Base-by-base conservation (phyloP, 2,888 invertebrate species). In the Tetragonisca angustula region DNA sequence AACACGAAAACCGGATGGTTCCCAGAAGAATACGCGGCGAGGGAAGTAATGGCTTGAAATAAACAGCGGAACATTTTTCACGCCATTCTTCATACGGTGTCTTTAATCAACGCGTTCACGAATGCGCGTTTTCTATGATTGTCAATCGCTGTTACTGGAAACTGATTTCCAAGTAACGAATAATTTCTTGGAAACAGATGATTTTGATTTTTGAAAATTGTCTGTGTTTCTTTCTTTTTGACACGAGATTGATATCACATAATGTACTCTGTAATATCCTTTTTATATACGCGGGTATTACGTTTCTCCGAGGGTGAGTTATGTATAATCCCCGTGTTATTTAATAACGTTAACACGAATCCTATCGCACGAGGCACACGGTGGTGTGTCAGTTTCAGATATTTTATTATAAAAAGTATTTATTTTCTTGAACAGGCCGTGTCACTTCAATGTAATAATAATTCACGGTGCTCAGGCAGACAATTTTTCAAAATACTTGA, bases 1-100 rank as follows among this genome's bases (percentile, higher is more conserved):
- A 69, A 72, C 75, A 80, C 76, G 74, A 73, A 73, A 62, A 72
- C 65, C 36, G 50, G 74, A 75, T 32, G 59, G 49, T 82, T n/a
- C 50, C 61, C 56, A 76, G 62, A 70, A 75, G 65, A 43, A 70
- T 74, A 65, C 50, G 13, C 17, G 21, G 3, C 9, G 59, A 36
- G 3, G 32, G 27, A 43, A 43, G 9, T 11, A 54, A 62, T 21
- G n/a, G 21, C 6, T 43, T n/a, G 4, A n/a, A n/a, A 52, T 64
- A 54, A 74, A 52, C 36, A 43, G 43, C 2, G 43, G 15, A 54
- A 24, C 19, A 49, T 43, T 43, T 75, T 54, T 54, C 15, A 59
- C 13, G 11, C 32, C 19, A 17, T 27, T 27, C 1, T 4, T 4
- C 61, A 4, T 9, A 1, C 2, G 2, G 17, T 17, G 0, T 17